A percentile compares a stretch with the other conserved stretches of the same genome.
phyloP scores from a whole-genome alignment of 2,888 invertebrate genomes.

The Silvanus unidentatus region DNA sequence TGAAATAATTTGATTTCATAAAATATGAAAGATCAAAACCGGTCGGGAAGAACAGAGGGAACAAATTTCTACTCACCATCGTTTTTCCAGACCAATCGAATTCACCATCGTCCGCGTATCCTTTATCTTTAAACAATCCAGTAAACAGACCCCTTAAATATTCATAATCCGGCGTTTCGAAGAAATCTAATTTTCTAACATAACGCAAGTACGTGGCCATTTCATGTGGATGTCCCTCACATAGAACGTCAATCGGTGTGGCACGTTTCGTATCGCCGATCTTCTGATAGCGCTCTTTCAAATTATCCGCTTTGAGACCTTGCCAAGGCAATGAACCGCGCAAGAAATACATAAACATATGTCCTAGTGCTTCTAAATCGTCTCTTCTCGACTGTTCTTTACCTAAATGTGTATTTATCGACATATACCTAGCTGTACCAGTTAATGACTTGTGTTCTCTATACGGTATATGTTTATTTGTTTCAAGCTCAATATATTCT shows the following conservation, averaged over 20 bases:
- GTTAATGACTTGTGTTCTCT: conserved; percentile 99
- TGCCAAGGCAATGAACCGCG: conserved; percentile 99
- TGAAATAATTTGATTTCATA: too few relatives aligned
- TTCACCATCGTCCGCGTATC: conserved; percentile 84
- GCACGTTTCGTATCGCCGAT: conserved; percentile 99
- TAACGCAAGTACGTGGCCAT: conserved; percentile 97
- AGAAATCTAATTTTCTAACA: conserved; percentile 95
- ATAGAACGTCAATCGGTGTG: conserved; percentile 92
- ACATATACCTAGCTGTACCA: conserved; percentile 97
- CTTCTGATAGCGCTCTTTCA: conserved; percentile 99
- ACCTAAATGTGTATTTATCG: conserved; percentile 99
- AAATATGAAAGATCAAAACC: too few relatives aligned
- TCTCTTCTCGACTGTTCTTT: conserved; percentile 99
- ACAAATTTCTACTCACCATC: conserved; percentile 33
- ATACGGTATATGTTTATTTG: conserved; percentile 99
- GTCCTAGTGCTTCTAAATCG: conserved; percentile 96
- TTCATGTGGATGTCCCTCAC: conserved; percentile 89
- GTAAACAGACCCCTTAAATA: conserved; percentile 94
- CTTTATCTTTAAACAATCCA: conserved; percentile 82
- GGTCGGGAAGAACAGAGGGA: not conserved
- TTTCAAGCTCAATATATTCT: conserved; percentile 99
- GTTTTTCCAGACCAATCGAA: conserved; percentile 92
- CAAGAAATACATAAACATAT: conserved; percentile 99
- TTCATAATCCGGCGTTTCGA: conserved; percentile 99
- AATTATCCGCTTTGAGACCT: conserved; percentile 97